Evolutionary conservation across 2,113 vertebrate species (phyloP), one percentile per base, ranked within the genome.

Genomic region (Emberiza fucata): DNA sequence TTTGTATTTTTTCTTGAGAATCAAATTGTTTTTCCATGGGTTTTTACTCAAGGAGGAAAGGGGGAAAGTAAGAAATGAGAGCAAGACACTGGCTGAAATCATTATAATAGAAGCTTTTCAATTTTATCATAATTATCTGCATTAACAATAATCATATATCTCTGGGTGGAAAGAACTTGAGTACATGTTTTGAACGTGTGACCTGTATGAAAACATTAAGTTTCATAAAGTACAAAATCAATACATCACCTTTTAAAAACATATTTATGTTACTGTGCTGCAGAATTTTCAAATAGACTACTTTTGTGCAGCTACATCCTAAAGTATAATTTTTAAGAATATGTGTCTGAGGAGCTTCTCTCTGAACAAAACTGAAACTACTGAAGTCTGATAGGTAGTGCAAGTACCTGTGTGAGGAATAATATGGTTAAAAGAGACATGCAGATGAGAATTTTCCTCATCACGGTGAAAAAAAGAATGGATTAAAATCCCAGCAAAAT

Each of bases 71-170:
- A 82, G 11, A 72, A 85, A 85, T 35, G 5, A 51, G 44, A 78
- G 27, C 24, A 51, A 44, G 17, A n/a, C 1, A 0, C 4, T 61
- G 33, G 4, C 11, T 60, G 37, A 69, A 76, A 57, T 53, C 1
- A 9, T 37, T 53, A 5, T 16, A 33, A 48, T 3, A 72, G 12
- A 5, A 45, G 4, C 33, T 85, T 40, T 65, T 9, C 25, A 64
- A n/a, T 27, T 57, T 57, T 45, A 37, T 16, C 25, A 7, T 68
- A 19, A 48, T 66, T 40, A 29, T 48, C 28, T 56, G 4, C 57
- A 47, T 76, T 56, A 37, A 39, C 7, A 71, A 29, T 47, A 47
- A 47, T 24, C 18, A 39, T 39, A 5, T 1, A 7, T 40, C 24
- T 83, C 69, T 28, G 5, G 13, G 19, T 22, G 4, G 17, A 69